Percentiles rank a stretch among this genome's conserved stretches.
Evolutionary conservation across 2,113 vertebrate genomes (phyloP).

Genomic region (Marcusenius ussheri): DNA sequence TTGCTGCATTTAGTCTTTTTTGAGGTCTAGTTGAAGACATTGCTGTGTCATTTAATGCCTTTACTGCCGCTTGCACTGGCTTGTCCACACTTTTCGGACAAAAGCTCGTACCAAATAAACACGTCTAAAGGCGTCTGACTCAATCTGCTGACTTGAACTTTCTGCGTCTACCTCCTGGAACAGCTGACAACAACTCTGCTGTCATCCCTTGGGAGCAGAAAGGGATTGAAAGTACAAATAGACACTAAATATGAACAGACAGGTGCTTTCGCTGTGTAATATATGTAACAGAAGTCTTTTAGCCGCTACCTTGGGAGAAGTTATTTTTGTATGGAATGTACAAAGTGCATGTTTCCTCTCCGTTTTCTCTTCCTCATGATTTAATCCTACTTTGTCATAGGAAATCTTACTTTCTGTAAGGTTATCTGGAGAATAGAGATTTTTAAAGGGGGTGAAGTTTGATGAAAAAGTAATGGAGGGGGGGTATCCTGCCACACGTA

Average conservation of each 20-base stretch:
- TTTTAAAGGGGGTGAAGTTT: neutral
- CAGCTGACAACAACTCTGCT: neutral
- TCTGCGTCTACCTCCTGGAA: neutral
- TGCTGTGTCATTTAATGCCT: neutral
- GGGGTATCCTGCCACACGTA: neutral
- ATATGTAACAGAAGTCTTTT: neutral
- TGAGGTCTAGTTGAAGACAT: neutral
- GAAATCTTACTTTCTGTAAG: slow-evolving; percentile 13
- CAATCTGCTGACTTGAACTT: neutral
- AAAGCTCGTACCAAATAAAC: neutral
- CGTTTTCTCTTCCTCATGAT: neutral
- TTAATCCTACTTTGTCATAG: slow-evolving; percentile 15
- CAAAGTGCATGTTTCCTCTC: slow-evolving; percentile 17
- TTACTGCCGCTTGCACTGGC: neutral
- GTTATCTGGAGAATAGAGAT: slow-evolving; percentile 8
- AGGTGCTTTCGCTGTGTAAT: neutral
- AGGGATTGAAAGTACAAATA: neutral
- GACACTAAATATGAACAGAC: neutral
- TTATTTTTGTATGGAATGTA: neutral
- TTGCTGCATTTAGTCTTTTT: neutral
- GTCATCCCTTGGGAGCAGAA: neutral
- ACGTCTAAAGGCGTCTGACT: neutral
- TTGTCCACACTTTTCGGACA: neutral
- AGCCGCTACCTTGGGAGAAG: neutral
- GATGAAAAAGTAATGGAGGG: neutral